Base-by-base conservation (phyloP, 2,888 invertebrate genomes). In the Branchipolynoe longqiensis region DNA sequence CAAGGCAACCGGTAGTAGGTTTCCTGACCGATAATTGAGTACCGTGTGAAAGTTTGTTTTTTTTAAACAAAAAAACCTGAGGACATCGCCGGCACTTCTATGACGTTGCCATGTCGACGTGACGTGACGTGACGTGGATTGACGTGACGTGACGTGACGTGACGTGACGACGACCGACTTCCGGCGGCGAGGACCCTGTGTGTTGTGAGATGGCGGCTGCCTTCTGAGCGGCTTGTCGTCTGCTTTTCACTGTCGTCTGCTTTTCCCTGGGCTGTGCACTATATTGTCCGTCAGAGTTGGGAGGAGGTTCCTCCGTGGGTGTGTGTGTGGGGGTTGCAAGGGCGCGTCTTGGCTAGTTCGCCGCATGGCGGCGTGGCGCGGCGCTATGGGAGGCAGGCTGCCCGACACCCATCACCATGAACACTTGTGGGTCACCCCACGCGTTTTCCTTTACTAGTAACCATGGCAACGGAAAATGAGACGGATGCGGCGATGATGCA, bases 401-500 rank as follows among this genome's bases (percentile, higher is more conserved):
- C 48, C n/a, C 28, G 28, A 41, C 78, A 48, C 78, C 78, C 78
- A 78, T 78, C 78, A 48, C 78, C 78, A 78, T 78, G 14, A 69
- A 8, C 1, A 69, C 33, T n/a, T n/a, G n/a, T n/a, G n/a, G 69
- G 69, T 38, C 38, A 48, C 54, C 41, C 41, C 48, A 78, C 31
- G 12, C 48, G 0, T 25, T 8, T 69, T 31, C 6, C 25, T 6
- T 6, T 74, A 41, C 40, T 74, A 25, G 48, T 78, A 78, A 78
- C 78, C 78, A 78, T 78, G 78, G 78, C 78, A 78, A 78, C 48
- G 31, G 54, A 78, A 48, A 14, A 78, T 78, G 78, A 41, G 78
- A 54, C 48, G 78, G 54, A 78, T 69, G 69, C 69, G 38, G 38
- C 14, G 41, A 78, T 78, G 78, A 78, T 78, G n/a, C 28, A 78